phyloP scores from a whole-genome alignment of 37 sponge, comb jelly and placozoan species.

The Corticium candelabrum region DNA sequence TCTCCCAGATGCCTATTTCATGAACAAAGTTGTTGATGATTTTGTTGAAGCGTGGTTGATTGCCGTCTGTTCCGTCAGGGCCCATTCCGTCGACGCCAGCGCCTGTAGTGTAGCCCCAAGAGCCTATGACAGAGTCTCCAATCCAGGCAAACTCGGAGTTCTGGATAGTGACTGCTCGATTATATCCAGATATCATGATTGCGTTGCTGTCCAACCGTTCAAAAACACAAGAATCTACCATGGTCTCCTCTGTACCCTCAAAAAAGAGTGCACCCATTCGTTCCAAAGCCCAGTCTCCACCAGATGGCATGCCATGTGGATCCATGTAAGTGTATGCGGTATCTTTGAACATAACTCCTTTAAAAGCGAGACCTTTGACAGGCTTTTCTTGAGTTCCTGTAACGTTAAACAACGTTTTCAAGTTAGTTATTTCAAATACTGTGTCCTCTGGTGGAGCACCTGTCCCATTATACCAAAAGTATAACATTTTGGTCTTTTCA shows the following conservation, averaged over 20 bases:
- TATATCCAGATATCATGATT: constrained; percentile 8
- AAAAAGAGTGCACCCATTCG: background rate
- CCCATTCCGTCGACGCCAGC: constrained; percentile 9
- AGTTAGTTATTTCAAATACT: constrained; percentile 5
- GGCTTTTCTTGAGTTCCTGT: constrained; percentile 19
- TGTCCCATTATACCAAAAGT: constrained; percentile 29
- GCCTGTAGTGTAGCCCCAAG: constrained; percentile 22
- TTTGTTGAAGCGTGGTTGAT: background rate
- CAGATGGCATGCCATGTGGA: constrained; percentile 33
- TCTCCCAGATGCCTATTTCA: constrained; percentile 9
- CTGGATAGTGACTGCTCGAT: constrained; percentile 6
- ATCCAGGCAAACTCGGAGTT: constrained; percentile 29
- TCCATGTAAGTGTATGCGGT: constrained; percentile 27
- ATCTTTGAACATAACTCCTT: constrained; percentile 20
- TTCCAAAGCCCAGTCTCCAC: constrained; percentile 17
- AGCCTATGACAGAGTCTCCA: constrained; percentile 23
- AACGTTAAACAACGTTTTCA: constrained; percentile 21
- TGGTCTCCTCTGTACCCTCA: background rate
- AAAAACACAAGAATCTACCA: constrained; percentile 8
- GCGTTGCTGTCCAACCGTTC: constrained; percentile 3
- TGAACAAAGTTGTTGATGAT: constrained; percentile 3
- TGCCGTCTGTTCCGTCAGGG: constrained; percentile 5
- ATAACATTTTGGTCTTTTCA: constrained; percentile 14
- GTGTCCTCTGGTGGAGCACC: constrained; percentile 16
- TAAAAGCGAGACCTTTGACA: constrained; percentile 10